A percentile compares a stretch with the other conserved stretches of the same genome.
Evolutionary conservation across 2,797 vertebrate species (phyloP).

Genomic region (Acipenser oxyrinchus): DNA sequence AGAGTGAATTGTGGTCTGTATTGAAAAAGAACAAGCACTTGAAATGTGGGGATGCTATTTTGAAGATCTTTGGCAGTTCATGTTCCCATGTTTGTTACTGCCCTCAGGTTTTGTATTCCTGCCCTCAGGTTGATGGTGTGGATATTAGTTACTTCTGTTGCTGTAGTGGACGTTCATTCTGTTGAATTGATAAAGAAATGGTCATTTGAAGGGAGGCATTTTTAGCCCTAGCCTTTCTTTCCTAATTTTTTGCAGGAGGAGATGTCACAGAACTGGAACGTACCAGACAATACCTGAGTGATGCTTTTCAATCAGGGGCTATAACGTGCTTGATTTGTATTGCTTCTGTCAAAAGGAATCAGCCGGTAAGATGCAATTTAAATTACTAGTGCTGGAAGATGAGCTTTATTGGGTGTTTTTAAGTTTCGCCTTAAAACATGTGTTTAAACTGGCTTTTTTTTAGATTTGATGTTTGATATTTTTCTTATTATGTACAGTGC

Average conservation of each 20-base stretch:
- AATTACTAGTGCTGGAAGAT: not conserved
- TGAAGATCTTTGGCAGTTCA: not conserved
- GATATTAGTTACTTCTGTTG: too few species aligned
- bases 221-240: not conserved
- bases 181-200: not conserved
- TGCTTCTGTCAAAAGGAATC: conserved; percentile 84
- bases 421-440: not conserved
- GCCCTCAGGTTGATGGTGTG: too few species aligned
- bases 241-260: conserved; percentile 57
- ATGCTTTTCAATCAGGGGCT: conserved; percentile 85
- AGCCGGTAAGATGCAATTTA: conserved; percentile 65
- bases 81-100: not conserved
- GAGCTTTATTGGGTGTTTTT: too few species aligned
- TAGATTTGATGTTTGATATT: too few species aligned
- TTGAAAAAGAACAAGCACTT: too few species aligned
- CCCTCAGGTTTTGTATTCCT: too few species aligned
- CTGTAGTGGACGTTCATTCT: too few species aligned
- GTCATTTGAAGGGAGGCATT: not conserved
- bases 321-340: conserved; percentile 94
- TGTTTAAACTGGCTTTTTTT: too few species aligned
- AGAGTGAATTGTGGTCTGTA: not conserved
- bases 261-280: conserved; percentile 68
- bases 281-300: conserved; percentile 82
- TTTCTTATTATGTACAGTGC: too few species aligned
- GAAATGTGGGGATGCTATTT: not conserved